Evolutionary conservation across 2,113 vertebrate genomes (phyloP).

Genomic region (Sitta europaea): DNA sequence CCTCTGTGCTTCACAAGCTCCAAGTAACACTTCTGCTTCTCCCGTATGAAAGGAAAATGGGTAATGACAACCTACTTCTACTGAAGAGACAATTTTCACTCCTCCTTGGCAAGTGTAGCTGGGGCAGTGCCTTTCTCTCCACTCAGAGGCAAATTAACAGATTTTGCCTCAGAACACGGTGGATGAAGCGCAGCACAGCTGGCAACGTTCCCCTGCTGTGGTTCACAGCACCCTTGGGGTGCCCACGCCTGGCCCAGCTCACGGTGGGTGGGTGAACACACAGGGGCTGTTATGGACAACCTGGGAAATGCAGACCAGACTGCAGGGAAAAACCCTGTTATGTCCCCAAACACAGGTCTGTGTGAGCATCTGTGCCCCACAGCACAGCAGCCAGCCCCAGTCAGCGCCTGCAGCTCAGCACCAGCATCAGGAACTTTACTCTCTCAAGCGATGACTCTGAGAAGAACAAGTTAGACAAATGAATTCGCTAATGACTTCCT

Average conservation of each 20-base stretch:
- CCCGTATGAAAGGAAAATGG: conserved; percentile 22
- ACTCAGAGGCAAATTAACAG: conserved; percentile 19
- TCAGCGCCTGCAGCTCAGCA: not conserved
- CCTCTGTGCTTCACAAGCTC: not conserved
- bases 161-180: not conserved
- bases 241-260: not conserved
- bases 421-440: not conserved
- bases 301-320: fast-evolving
- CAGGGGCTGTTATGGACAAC: not conserved
- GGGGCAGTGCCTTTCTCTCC: not conserved
- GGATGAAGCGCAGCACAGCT: not conserved
- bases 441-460: not conserved
- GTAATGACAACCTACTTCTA: conserved; percentile 33
- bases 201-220: fast-evolving
- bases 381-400: not conserved
- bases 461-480: conserved; percentile 55
- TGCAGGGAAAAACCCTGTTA: not conserved
- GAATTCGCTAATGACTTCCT: conserved; percentile 60
- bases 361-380: fast-evolving
- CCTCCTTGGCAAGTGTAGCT: conserved; percentile 34
- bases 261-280: not conserved
- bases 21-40: conserved; percentile 1
- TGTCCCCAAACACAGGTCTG: not conserved
- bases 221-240: not conserved
- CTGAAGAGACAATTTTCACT: conserved; percentile 35